Evolutionary conservation across 1,140 invertebrate species (phyloP), one percentile per base, ranked within the genome.

Genomic region (Sminthurinus signatus): DNA sequence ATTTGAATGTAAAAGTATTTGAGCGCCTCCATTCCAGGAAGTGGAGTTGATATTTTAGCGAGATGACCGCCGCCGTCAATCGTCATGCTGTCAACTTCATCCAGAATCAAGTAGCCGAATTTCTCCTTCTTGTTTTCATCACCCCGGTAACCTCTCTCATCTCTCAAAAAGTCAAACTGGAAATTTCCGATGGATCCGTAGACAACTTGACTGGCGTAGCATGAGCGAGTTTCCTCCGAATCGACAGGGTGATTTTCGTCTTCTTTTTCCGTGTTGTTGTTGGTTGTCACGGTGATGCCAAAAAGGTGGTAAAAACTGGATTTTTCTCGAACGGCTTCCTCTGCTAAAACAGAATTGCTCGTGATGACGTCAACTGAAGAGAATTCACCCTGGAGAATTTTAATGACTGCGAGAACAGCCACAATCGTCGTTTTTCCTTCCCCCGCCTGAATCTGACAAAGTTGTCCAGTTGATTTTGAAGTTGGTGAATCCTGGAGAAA

Each of bases 81-180:
- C 21, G 76, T 58, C 75, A 77, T 75, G 29, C 74, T 76, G 46
- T 77, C 76, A 5, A 77, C 75, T 59, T 77, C 76, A 61, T 77
- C 76, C 12, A 77, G 59, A 12, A 63, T 63, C 0, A 75, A 63
- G 36, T 70, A 71, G 19, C 65, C 63, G 56, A 73, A 74, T n/a
- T n/a, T n/a, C 17, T 57, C 63, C 42, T 71, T 70, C 48, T 72
- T 68, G 15, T 70, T 31, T 42, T 69, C 73, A 19, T 73, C 73
- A 28, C 72, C 62, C 2, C 68, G 63, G 10, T 43, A 42, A 19
- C 21, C 17, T 12, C 12, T 74, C 8, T 64, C 60, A 44, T 75
- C 73, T 25, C 73, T 55, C 14, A 76, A 55, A 44, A 73, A 74
- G 61, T 76, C 75, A 10, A 73, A 67, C 36, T 76, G 73, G 58